phyloP scores from a whole-genome alignment of 2,888 invertebrate species.

The Sicus ferrugineus region DNA sequence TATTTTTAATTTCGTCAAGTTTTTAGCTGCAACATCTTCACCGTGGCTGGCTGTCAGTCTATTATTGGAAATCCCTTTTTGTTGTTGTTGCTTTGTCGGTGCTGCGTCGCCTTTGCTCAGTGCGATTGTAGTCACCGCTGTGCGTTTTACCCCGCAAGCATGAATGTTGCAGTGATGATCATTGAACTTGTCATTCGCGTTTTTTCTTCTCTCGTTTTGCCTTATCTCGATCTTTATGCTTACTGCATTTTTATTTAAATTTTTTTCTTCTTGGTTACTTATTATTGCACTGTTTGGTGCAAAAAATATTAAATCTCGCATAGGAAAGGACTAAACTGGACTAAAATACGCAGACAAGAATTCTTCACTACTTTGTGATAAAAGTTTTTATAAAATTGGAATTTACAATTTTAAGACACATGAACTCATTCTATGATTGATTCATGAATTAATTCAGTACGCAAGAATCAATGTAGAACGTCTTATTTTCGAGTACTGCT shows the following conservation, averaged over 20 bases:
- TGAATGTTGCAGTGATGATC: constrained; percentile 22
- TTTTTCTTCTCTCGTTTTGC: not conserved
- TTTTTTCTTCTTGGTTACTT: not conserved
- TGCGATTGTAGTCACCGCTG: not conserved
- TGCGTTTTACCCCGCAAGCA: not conserved
- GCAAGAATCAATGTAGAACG: too few species aligned
- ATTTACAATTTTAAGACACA: too few species aligned
- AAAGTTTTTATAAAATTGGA: too few species aligned
- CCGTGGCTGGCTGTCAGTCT: not conserved
- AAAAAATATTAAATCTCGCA: not conserved
- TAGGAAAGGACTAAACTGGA: not conserved
- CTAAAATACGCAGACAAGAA: too few species aligned
- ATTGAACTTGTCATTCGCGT: constrained; percentile 33
- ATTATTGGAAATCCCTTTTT: constrained; percentile 2
- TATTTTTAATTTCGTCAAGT: constrained; percentile 10
- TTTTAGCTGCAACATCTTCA: not conserved
- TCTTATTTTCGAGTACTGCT: too few species aligned
- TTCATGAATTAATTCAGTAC: too few species aligned
- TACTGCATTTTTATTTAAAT: not conserved
- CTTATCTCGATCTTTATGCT: constrained; percentile 1
- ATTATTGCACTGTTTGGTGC: not conserved
- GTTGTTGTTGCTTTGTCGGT: not conserved
- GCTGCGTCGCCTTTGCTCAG: not conserved
- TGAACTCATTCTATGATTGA: too few species aligned
- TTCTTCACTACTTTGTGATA: too few species aligned